Base-by-base conservation (phyloP, 2,113 vertebrate species). In the Apodemus speciosus region DNA sequence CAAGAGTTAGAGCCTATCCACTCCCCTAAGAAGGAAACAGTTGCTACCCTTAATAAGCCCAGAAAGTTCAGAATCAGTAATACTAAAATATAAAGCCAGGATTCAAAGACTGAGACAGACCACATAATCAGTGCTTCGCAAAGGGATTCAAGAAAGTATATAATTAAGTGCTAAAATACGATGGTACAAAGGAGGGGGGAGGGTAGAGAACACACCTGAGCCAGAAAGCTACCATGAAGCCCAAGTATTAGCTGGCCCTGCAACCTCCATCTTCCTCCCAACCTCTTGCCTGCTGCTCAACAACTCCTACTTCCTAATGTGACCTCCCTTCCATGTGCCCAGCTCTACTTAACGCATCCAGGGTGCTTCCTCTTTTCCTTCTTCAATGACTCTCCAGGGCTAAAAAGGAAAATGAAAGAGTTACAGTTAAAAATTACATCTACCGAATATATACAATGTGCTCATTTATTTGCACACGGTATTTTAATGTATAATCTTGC, bases 361-460 rank as follows among this genome's bases (percentile, higher is more conserved):
- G 80, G n/a, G 25, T 38, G 73, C 69, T 77, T 96, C 68, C 56
- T 96, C 62, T 89, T 71, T 76, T 88, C 64, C 58, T 86, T 95
- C 93, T 91, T 97, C 30, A 87, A 90, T n/a, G 93, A 92, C 27
- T 87, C 53, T 73, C 66, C 69, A 76, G 49, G 13, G 38, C 86
- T 96, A 91, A 89, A 93, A 94, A 46, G 66, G 32, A 95, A 93
- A 88, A 68, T 49, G 51, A 62, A 75, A 71, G 89, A 76, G 58
- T 92, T 97, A 91, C 30, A 79, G 56, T 89, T 77, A 90, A 96
- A 93, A 89, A 79, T 49, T 64, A 94, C 4, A 89, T 25, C 73
- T 84, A 76, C 73, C 21, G n/a, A 88, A 3, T 40, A 84, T 43
- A 92, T 46, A 91, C 11, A 87, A 38, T 85, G 40, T 69, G 10